Evolutionary conservation across 64 coral and sea anemone species (phyloP), one percentile per base, ranked within the genome.

Genomic region (Orbicella faveolata): DNA sequence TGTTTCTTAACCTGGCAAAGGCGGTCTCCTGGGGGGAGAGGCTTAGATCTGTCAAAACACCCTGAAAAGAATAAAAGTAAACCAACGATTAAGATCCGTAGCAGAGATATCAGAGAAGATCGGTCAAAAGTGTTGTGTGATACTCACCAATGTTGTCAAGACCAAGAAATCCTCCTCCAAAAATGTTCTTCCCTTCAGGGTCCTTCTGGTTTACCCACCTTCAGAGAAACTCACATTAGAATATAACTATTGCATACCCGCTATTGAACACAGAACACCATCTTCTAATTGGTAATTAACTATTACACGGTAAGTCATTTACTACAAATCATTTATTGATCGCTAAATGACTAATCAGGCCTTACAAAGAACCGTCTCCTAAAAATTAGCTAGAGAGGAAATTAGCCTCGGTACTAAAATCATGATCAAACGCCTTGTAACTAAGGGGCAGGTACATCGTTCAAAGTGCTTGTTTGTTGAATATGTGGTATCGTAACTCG

Each of bases 121-220:
- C 19, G 63, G 9, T 9, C 82, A 85, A 86, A 6, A 21, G 63
- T 52, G 9, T 37, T 20, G 36, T 39, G 17, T 19, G 55, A 20
- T 18, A 65, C 72, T 91, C 73, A 95, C 94, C 94, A 79, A 95
- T 95, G 72, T 94, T 94, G 36, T 94, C 93, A 36, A 94, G 83
- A 33, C 93, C 93, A 62, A 94, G 89, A 76, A 94, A 94, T 91
- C 93, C 93, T 90, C 89, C 93, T 57, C 93, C 93, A 76, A 94
- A 94, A 66, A 94, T 92, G 52, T 95, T 95, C 15, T 92, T 95
- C 11, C 94, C 94, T 70, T 90, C 75, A 36, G 94, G 94, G 52
- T 95, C 94, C 68, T 95, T 95, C 9, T 78, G 81, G 52, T 95
- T 95, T 41, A 95, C 94, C 94, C 94, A 95, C 94, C 94, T 95